A percentile compares a stretch with the other conserved stretches of the same genome.
Conservation (phyloP, 1,140 invertebrate species). For the Camponotus floridanus region DNA sequence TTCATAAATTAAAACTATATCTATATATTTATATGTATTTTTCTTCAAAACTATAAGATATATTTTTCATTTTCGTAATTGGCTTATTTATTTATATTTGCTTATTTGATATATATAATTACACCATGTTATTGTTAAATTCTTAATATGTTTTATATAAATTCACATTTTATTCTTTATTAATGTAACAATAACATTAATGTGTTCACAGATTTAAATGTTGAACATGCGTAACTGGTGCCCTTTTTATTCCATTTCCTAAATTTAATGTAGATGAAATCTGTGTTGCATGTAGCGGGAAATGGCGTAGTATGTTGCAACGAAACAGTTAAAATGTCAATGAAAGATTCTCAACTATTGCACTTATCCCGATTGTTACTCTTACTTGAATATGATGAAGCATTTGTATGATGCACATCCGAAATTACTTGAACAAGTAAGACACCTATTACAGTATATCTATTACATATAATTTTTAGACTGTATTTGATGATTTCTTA, state of each 20-base stretch:
- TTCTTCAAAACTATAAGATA: neutral
- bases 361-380: slow-evolving; percentile 94
- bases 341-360: slow-evolving; percentile 91
- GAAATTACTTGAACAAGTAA: slow-evolving; percentile 91
- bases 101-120: neutral
- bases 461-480: slow-evolving; percentile 14
- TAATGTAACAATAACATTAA: neutral
- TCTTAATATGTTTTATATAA: neutral
- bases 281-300: slow-evolving; percentile 93
- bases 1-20: neutral
- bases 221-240: slow-evolving; percentile 97
- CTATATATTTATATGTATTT: neutral
- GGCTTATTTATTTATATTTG: neutral
- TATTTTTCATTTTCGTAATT: neutral
- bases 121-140: neutral
- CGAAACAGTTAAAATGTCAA: slow-evolving; percentile 88
- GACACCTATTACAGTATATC: slow-evolving; percentile 17
- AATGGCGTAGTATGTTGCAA: slow-evolving; percentile 90
- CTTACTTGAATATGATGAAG: slow-evolving; percentile 97
- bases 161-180: slow-evolving; percentile 11
- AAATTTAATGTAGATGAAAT: slow-evolving; percentile 98
- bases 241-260: slow-evolving; percentile 97
- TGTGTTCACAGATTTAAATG: slow-evolving; percentile 93
- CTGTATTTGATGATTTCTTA: slow-evolving; percentile 66
- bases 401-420: slow-evolving; percentile 96